phyloP scores from a whole-genome alignment of 1,140 invertebrate species.

The Episyrphus balteatus region DNA sequence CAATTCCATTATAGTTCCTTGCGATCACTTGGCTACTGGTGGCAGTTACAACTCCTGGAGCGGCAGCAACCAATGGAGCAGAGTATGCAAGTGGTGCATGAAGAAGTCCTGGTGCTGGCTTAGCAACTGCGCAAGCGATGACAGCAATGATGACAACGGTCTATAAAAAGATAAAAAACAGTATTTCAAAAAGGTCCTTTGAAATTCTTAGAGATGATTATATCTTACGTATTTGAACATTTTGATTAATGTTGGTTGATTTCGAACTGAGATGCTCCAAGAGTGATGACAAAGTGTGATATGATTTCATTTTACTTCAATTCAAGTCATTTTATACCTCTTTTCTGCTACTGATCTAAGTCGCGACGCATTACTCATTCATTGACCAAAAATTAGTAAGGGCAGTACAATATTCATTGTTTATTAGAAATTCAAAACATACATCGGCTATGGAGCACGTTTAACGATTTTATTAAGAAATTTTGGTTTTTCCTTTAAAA shows the following conservation, averaged over 20 bases:
- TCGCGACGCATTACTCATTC: too few relatives aligned
- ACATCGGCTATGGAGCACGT: too few relatives aligned
- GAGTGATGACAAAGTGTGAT: too few relatives aligned
- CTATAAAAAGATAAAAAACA: conserved; percentile 7
- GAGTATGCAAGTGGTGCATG: neutral
- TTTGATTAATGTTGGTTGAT: conserved; percentile 4
- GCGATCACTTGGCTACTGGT: conserved; percentile 32
- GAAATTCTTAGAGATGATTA: neutral
- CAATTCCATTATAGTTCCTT: conserved; percentile 37
- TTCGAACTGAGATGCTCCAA: too few relatives aligned
- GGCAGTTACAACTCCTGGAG: conserved; percentile 36
- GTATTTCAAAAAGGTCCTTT: conserved; percentile 5
- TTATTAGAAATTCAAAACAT: too few relatives aligned
- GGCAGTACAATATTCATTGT: too few relatives aligned
- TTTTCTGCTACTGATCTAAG: too few relatives aligned
- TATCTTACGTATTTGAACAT: conserved; percentile 31
- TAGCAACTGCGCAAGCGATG: conserved; percentile 23
- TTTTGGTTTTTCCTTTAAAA: too few relatives aligned
- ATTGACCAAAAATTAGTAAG: too few relatives aligned
- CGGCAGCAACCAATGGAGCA: conserved; percentile 8
- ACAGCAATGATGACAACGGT: conserved; percentile 28
- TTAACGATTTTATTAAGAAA: too few relatives aligned
- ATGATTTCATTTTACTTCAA: too few relatives aligned
- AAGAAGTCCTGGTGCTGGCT: conserved; percentile 10
- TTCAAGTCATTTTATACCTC: too few relatives aligned